These are phyloP conservation scores for Rhynchonycteris naso DNA, from an alignment of 2,797 vertebrate species.

Conservation along the genomic window DNA sequence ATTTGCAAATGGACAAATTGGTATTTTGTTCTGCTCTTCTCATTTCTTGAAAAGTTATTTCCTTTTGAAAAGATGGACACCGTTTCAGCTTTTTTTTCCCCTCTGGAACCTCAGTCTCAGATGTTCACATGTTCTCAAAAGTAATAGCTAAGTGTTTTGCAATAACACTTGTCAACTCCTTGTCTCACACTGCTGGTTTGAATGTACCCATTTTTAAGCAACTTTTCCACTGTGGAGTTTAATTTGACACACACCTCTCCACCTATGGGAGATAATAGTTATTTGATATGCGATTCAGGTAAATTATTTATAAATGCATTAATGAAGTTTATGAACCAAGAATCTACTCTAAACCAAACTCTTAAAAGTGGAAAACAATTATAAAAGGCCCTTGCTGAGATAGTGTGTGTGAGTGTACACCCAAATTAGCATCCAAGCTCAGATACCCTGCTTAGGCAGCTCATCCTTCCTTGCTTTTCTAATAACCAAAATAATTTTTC, in stretches of 20 bases:
- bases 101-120: neutral
- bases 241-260: neutral
- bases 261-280: neutral
- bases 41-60: slow-evolving; percentile 45
- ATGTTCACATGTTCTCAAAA: slow-evolving; percentile 34
- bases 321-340: neutral
- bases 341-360: slow-evolving; percentile 1
- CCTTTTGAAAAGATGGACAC: slow-evolving; percentile 36
- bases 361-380: neutral
- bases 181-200: neutral
- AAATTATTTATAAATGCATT: neutral
- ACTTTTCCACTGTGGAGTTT: neutral
- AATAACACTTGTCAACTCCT: neutral
- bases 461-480: neutral
- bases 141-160: slow-evolving; percentile 26
- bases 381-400: neutral
- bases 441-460: neutral
- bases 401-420: neutral
- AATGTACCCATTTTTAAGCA: neutral
- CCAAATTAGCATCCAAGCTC: neutral
- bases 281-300: neutral
- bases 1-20: slow-evolving; percentile 25
- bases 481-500: neutral
- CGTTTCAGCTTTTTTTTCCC: neutral
- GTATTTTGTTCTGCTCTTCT: slow-evolving; percentile 56